phyloP scores from a whole-genome alignment of 1,140 invertebrate genomes.

The Aphaenogaster ashmeadi region DNA sequence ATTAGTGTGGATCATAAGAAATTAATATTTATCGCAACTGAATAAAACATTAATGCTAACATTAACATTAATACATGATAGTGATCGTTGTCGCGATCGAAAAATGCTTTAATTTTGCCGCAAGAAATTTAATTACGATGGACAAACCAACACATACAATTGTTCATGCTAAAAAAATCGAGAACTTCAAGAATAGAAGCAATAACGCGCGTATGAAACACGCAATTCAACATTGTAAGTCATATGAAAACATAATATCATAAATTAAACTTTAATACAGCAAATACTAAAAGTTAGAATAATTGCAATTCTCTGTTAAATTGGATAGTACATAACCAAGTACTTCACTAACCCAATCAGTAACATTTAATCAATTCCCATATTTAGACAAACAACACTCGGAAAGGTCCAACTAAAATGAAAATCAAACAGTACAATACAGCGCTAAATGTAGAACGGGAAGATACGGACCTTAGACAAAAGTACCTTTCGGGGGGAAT shows the following conservation, averaged over 20 bases:
- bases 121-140: neutral
- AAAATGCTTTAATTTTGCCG: neutral
- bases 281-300: neutral
- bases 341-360: neutral
- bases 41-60: slow-evolving; percentile 1
- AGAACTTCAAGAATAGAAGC: neutral
- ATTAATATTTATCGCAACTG: neutral
- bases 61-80: neutral
- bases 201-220: neutral
- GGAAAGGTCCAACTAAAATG: neutral
- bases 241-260: neutral
- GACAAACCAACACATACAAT: neutral
- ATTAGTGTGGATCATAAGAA: neutral
- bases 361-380: slow-evolving; percentile 24
- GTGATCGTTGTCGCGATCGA: neutral
- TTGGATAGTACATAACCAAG: neutral
- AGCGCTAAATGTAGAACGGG: neutral
- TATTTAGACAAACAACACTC: slow-evolving; percentile 22
- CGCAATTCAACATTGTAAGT: neutral
- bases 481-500: neutral
- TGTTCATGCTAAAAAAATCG: neutral
- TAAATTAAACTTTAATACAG: slow-evolving; percentile 31
- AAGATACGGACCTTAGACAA: neutral
- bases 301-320: neutral
- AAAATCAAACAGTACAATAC: slow-evolving; percentile 32